Percentiles rank a stretch among this genome's conserved stretches.
These are phyloP conservation scores for Anisognathus igniventris DNA, from an alignment of 2,797 vertebrate genomes.

Conservation along the genomic window DNA sequence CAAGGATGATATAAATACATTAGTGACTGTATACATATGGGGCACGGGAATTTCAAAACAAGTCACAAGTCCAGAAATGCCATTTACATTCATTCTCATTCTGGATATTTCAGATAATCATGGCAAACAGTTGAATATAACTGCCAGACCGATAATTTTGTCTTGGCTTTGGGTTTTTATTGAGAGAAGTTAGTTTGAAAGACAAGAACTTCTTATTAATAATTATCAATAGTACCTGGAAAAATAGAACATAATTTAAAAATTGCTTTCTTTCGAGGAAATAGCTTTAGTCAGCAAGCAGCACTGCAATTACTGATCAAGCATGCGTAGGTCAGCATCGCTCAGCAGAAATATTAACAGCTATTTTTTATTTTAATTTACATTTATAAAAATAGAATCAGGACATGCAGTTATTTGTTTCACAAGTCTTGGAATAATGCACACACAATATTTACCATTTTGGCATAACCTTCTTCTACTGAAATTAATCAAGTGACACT, in stretches of 20 bases:
- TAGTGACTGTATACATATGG: not conserved
- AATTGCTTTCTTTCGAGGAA: not conserved
- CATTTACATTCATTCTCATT: not conserved
- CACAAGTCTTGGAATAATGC: not conserved
- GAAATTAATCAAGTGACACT: not conserved
- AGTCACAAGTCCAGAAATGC: not conserved
- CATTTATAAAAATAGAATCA: conserved; percentile 20
- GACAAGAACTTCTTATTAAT: not conserved
- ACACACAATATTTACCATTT: not conserved
- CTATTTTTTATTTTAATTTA: conserved; percentile 7
- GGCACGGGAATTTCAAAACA: not conserved
- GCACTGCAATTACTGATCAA: not conserved
- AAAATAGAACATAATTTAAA: not conserved
- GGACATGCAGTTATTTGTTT: not conserved
- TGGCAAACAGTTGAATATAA: not conserved
- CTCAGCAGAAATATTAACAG: not conserved
- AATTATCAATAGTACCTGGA: not conserved
- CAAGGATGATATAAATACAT: not conserved
- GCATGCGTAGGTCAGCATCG: not conserved
- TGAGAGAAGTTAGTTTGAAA: not conserved
- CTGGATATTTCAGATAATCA: not conserved
- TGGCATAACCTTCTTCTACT: not conserved
- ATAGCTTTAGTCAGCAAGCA: not conserved
- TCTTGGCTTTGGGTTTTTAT: not conserved
- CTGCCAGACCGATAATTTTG: not conserved